These are phyloP conservation scores for Uria aalge DNA, from an alignment of 2,113 vertebrate species.

Conservation along the genomic window DNA sequence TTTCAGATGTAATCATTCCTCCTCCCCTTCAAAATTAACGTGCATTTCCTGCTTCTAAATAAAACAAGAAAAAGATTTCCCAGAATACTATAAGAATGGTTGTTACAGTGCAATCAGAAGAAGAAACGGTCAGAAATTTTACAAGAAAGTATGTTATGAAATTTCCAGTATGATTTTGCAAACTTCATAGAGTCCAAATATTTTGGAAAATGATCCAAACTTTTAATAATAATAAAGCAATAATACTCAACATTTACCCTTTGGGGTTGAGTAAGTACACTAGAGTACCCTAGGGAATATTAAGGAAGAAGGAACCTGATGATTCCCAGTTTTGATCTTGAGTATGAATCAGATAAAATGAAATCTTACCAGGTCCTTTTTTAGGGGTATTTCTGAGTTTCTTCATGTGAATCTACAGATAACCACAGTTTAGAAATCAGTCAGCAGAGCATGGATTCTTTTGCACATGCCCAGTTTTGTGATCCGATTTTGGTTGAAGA, in stretches of 20 bases:
- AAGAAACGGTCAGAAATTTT: slow-evolving; percentile 15
- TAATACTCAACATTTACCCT: not conserved
- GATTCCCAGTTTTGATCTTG: slow-evolving; percentile 26
- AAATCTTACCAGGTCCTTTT: not conserved
- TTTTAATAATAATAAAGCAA: slow-evolving; percentile 2
- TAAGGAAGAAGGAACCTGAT: not conserved
- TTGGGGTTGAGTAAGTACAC: not conserved
- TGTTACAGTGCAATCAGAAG: not conserved
- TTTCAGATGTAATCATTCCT: not conserved
- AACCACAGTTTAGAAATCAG: not conserved
- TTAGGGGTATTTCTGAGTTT: not conserved
- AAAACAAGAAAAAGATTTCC: slow-evolving; percentile 21
- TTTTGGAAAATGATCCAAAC: not conserved
- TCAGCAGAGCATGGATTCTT: not conserved
- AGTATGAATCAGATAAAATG: slow-evolving; percentile 40
- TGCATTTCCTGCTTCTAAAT: slow-evolving; percentile 24
- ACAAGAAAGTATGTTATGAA: not conserved
- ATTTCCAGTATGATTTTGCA: not conserved
- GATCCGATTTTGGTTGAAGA: not conserved
- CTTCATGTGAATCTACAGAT: not conserved
- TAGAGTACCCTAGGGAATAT: not conserved
- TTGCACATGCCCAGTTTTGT: not conserved
- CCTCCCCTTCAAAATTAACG: not conserved
- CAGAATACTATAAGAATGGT: not conserved
- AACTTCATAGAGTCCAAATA: not conserved